A percentile compares a stretch with the other conserved stretches of the same genome.
Evolutionary conservation across 2,113 vertebrate species (phyloP).

Genomic region (Sphyrna mokarran): DNA sequence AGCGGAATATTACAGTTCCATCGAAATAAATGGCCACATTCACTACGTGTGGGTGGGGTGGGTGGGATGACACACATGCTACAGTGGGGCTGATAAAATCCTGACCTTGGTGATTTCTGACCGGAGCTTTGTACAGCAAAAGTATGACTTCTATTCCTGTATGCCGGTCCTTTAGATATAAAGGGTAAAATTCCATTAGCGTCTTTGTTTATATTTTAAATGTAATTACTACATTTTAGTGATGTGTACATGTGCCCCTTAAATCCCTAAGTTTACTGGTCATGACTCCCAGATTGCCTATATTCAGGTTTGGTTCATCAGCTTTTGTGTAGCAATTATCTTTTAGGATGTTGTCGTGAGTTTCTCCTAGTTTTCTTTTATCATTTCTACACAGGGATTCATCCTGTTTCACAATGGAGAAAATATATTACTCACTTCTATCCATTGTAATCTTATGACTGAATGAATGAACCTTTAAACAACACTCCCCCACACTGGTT

Average conservation of each 20-base stretch:
- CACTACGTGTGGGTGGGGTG: no score
- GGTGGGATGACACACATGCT: no score
- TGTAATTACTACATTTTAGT: background rate
- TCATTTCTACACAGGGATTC: background rate
- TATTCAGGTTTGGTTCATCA: background rate
- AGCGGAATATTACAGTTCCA: no score
- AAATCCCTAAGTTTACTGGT: background rate
- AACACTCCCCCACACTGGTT: background rate
- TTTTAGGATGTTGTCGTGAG: background rate
- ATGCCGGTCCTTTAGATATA: background rate
- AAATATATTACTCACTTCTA: background rate
- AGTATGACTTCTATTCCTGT: background rate
- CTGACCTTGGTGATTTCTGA: background rate
- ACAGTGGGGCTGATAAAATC: no score
- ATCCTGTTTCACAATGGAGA: background rate
- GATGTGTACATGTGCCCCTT: background rate
- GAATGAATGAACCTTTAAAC: background rate
- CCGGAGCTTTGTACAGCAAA: background rate
- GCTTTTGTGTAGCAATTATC: background rate
- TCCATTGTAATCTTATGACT: background rate
- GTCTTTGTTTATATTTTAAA: background rate
- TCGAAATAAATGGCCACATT: no score
- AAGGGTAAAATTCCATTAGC: background rate
- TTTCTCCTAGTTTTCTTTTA: background rate
- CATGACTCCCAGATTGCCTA: background rate